These are phyloP conservation scores for Holothuria glaberrima DNA, from an alignment of 35 echinoderm and acorn worm genomes.

Conservation along the genomic window DNA sequence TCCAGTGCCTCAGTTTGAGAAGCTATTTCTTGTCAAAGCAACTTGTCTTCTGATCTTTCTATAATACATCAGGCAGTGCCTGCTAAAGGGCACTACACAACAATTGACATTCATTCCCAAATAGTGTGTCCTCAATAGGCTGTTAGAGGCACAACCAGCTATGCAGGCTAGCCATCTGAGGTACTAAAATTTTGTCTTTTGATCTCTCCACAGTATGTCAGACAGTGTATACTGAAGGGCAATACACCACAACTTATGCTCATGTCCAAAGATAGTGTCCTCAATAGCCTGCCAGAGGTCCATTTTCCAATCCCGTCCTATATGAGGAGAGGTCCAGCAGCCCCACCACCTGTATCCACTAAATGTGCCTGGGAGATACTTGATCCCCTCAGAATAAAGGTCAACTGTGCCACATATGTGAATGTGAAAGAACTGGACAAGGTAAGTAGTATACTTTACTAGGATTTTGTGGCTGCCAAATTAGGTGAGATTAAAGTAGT, in stretches of 20 bases:
- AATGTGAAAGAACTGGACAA: constrained; percentile 99
- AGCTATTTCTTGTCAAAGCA: too few species aligned
- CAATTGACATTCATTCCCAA: too few species aligned
- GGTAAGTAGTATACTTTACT: constrained; percentile 53
- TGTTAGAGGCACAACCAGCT: neutral
- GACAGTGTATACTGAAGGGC: constrained; percentile 78
- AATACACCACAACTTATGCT: constrained; percentile 92
- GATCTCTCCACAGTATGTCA: constrained; percentile 75
- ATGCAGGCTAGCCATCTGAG: too few species aligned
- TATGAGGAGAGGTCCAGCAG: constrained; percentile 79
- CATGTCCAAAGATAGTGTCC: constrained; percentile 95
- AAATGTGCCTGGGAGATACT: constrained; percentile 81
- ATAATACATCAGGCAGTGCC: too few species aligned
- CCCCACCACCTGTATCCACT: constrained; percentile 49
- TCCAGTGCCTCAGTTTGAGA: too few species aligned
- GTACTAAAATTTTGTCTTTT: too few species aligned
- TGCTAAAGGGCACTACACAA: too few species aligned
- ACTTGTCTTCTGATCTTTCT: too few species aligned
- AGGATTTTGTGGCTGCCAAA: neutral
- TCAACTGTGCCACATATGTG: constrained; percentile 99
- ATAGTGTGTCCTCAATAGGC: too few species aligned
- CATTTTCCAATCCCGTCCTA: constrained; percentile 87
- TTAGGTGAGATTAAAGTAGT: too few species aligned
- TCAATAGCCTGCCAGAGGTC: constrained; percentile 89
- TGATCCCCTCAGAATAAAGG: constrained; percentile 77